Evolutionary conservation across 2,797 vertebrate species (phyloP).

Genomic region (Gephyroberyx darwinii): DNA sequence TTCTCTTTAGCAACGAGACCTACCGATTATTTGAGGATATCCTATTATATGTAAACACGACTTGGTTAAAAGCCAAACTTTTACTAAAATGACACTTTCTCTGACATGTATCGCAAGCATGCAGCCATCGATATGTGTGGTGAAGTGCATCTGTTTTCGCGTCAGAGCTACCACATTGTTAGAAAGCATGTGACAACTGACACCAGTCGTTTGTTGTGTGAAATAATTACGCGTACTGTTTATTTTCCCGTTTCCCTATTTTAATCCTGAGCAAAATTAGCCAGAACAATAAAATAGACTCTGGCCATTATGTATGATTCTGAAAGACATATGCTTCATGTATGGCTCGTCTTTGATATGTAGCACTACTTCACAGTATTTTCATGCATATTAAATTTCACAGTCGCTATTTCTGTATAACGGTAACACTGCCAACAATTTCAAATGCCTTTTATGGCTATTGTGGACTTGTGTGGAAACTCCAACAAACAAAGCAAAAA

Average conservation of each 20-base stretch:
- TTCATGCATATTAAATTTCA: constrained; percentile 35
- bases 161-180: not conserved
- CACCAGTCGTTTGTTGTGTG: constrained; percentile 24
- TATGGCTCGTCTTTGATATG: constrained; percentile 34
- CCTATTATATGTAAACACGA: constrained; percentile 54
- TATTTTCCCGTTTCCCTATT: constrained; percentile 21
- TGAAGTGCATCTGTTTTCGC: constrained; percentile 38
- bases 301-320: constrained; percentile 30
- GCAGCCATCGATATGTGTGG: constrained; percentile 21
- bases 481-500: constrained; percentile 46
- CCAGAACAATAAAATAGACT: constrained; percentile 12
- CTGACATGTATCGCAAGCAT: constrained; percentile 29
- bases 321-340: constrained; percentile 25
- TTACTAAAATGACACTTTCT: constrained; percentile 34
- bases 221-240: constrained; percentile 31
- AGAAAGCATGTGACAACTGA: constrained; percentile 12
- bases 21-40: constrained; percentile 61
- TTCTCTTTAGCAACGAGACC: constrained; percentile 71
- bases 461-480: constrained; percentile 14
- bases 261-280: constrained; percentile 12
- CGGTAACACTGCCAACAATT: constrained; percentile 42
- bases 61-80: constrained; percentile 64
- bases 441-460: constrained; percentile 13
- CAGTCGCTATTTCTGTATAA: constrained; percentile 27
- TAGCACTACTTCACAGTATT: constrained; percentile 40